Percentiles rank a stretch among this genome's conserved stretches.
Evolutionary conservation across 1,140 invertebrate species (phyloP).

Genomic region (Nasonia vitripennis): DNA sequence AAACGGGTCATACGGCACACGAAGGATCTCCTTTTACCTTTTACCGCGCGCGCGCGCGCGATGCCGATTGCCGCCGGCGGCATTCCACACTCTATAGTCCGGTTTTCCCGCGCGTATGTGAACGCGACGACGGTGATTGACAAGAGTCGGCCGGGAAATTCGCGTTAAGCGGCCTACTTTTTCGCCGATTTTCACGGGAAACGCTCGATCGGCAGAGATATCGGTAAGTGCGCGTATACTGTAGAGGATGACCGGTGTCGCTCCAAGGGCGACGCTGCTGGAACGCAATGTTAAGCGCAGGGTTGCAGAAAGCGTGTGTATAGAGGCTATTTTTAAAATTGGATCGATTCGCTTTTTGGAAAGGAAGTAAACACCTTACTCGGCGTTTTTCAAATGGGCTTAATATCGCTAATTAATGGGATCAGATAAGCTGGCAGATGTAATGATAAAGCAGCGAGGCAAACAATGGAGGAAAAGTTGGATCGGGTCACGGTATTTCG

Average conservation of each 20-base stretch:
- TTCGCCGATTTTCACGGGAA: not conserved
- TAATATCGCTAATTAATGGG: not conserved
- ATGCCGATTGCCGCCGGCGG: not conserved
- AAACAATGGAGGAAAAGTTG: constrained; percentile 48
- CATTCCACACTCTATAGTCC: constrained; percentile 15
- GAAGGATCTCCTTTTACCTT: constrained; percentile 21
- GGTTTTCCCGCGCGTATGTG: not conserved
- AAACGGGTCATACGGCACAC: constrained; percentile 26
- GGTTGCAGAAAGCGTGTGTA: too few species aligned
- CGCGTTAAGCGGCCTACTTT: constrained; percentile 27
- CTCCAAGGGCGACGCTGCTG: too few species aligned
- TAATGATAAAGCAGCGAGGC: constrained; percentile 2
- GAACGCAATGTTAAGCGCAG: too few species aligned
- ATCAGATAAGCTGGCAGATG: not conserved
- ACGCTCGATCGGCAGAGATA: not conserved
- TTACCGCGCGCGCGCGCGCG: not conserved
- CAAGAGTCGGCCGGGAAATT: not conserved
- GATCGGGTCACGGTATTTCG: constrained; percentile 47
- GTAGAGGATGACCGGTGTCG: too few species aligned
- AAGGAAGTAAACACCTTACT: too few species aligned
- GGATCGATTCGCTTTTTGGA: too few species aligned
- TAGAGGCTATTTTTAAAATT: too few species aligned
- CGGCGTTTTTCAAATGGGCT: not conserved
- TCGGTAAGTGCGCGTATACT: too few species aligned
- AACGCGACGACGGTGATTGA: not conserved